Base-by-base conservation (phyloP, 37 sponge, comb jelly and placozoan genomes). In the Diacarnus erythraeanus region DNA sequence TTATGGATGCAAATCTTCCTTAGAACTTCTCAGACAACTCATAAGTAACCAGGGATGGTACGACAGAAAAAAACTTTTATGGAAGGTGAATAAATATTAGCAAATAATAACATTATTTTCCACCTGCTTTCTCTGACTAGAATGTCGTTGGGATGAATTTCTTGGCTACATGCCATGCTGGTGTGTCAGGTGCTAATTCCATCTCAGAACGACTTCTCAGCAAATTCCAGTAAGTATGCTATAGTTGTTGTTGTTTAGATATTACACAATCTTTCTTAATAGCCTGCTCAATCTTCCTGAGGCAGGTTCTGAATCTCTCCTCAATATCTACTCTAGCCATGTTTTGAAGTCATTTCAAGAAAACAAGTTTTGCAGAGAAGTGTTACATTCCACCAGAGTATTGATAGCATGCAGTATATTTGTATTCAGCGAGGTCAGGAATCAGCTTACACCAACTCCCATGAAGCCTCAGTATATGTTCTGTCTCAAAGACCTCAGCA, bases 21-120 rank as follows among this genome's bases (percentile, higher is more conserved):
- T 75, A 3, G 93, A 89, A 72, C 42, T 92, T n/a, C 71, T 92
- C 42, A 72, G 90, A 37, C 90, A 89, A 38, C 78, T 89, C 21
- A 71, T 85, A 1, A 61, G 73, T 42, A 59, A 42, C 21, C 83
- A 77, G 22, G 89, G 89, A 33, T 77, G 89, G 72, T 88, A 88
- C 56, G 93, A 92, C 64, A 35, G 68, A 27, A 73, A 77, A 43
- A 38, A 54, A 9, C 75, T 77, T 38, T 56, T 25, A 38, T 89
- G 93, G 93, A 89, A 89, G 77, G 89, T 89, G 70, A 76, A 25
- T 29, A 35, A 66, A 3, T 66, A 2, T 34, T 6, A 36, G 68
- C 35, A 71, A 3, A 68, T 42, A 3, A 1, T 71, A 35, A 2
- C 1, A 22, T 38, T 71, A 9, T 22, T 56, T 8, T 63, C 5